These are phyloP conservation scores for Ploceus nigricollis DNA, from an alignment of 2,113 vertebrate species.

Conservation along the genomic window DNA sequence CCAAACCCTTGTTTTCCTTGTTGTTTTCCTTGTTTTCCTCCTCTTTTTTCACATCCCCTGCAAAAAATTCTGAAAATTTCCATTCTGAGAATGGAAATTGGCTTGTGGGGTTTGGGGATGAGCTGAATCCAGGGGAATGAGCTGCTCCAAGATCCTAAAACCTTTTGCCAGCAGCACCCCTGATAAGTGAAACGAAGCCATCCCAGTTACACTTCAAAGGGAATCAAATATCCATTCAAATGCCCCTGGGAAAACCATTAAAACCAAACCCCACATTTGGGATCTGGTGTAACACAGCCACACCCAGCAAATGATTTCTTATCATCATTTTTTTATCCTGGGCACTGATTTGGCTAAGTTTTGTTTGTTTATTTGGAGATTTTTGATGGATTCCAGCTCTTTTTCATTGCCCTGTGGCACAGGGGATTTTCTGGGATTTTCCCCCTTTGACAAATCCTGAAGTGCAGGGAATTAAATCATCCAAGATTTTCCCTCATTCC, in stretches of 20 bases:
- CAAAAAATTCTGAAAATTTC: background rate
- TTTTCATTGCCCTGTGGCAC: background rate
- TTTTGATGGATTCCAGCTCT: background rate
- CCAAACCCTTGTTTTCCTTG: accelerated
- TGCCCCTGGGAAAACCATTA: background rate
- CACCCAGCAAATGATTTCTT: accelerated
- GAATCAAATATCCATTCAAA: background rate
- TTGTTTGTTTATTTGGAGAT: background rate
- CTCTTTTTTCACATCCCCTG: background rate
- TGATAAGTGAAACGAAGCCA: accelerated
- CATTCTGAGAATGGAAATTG: background rate
- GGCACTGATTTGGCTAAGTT: background rate
- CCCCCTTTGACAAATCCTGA: background rate
- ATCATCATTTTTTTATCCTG: accelerated
- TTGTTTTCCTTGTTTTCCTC: background rate
- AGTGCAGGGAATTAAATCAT: background rate
- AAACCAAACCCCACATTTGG: accelerated
- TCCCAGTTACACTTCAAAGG: background rate
- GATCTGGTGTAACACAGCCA: background rate
- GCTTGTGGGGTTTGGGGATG: background rate
- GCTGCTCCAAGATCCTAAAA: background rate
- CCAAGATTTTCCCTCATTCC: background rate
- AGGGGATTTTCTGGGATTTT: background rate
- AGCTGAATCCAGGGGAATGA: background rate
- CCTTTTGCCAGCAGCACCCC: background rate